Percentiles rank a stretch among this genome's conserved stretches.
Evolutionary conservation across 2,888 invertebrate genomes (phyloP).

Genomic region (Catotricha subobsoleta): DNA sequence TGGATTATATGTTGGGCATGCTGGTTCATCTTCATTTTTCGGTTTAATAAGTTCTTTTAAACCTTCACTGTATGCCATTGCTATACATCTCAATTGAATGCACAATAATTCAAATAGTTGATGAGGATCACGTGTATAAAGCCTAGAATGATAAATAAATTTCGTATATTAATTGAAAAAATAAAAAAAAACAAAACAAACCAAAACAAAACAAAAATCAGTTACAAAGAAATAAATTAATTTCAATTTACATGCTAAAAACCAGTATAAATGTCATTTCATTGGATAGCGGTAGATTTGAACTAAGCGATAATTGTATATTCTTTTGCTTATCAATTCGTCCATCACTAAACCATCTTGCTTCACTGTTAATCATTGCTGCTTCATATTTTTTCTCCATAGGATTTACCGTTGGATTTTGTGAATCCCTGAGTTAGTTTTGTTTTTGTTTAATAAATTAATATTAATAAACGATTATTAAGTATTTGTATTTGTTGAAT

Average conservation of each 20-base stretch:
- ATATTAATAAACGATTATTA: background rate
- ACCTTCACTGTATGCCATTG: conserved; percentile 37
- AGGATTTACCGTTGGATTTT: conserved; percentile 3
- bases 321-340: conserved; percentile 9
- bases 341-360: conserved; percentile 11
- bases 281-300: conserved; percentile 11
- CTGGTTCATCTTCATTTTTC: conserved; percentile 3
- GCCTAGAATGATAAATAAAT: conserved; percentile 25
- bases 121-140: conserved; percentile 40
- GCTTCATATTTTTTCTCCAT: conserved; percentile 9
- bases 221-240: background rate
- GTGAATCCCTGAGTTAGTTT: too few species aligned
- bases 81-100: conserved; percentile 44
- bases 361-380: conserved; percentile 6
- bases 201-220: background rate
- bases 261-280: conserved; percentile 11
- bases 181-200: background rate
- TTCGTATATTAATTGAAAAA: background rate
- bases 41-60: conserved; percentile 24
- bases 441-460: background rate
- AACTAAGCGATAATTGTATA: conserved; percentile 9
- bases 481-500: background rate
- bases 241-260: conserved; percentile 9
- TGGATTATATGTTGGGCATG: conserved; percentile 23
- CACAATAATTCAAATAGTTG: conserved; percentile 46